Evolutionary conservation across 2,888 invertebrate genomes (phyloP).

Genomic region (Dendrolimus pini): DNA sequence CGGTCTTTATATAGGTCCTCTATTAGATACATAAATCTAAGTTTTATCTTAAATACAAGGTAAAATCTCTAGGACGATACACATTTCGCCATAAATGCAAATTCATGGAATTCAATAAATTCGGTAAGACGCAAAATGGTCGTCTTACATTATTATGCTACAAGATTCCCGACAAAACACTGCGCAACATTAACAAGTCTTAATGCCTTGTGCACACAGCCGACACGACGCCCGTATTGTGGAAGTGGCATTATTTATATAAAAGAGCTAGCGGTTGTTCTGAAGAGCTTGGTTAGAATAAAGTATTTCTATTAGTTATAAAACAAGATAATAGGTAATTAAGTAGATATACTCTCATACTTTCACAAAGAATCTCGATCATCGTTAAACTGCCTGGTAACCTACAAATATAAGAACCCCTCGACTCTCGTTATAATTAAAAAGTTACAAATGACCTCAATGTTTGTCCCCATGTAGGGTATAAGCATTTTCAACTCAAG

Average conservation of each 20-base stretch:
- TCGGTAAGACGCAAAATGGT: conserved; percentile 47
- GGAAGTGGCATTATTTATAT: neutral
- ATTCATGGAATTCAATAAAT: conserved; percentile 75
- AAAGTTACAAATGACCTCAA: too few species aligned
- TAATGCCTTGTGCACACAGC: conserved; percentile 7
- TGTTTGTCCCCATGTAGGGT: too few species aligned
- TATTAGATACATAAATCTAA: conserved; percentile 53
- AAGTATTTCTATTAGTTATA: too few species aligned
- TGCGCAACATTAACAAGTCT: conserved; percentile 14
- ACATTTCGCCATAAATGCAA: conserved; percentile 76
- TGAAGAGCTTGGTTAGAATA: too few species aligned
- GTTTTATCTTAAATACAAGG: conserved; percentile 66
- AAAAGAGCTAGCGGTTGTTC: too few species aligned
- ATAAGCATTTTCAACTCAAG: too few species aligned
- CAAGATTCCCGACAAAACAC: conserved; percentile 49
- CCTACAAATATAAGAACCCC: too few species aligned
- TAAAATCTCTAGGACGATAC: conserved; percentile 74
- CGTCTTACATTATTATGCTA: conserved; percentile 71
- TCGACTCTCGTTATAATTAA: too few species aligned
- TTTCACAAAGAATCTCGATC: too few species aligned
- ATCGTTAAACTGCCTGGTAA: neutral
- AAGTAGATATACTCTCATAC: too few species aligned
- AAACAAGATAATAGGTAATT: too few species aligned
- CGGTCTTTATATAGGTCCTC: conserved; percentile 54
- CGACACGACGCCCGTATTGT: neutral